Percentiles rank a stretch among this genome's conserved stretches.
These are phyloP conservation scores for Morpho helenor DNA, from an alignment of 2,888 invertebrate genomes.

Conservation along the genomic window DNA sequence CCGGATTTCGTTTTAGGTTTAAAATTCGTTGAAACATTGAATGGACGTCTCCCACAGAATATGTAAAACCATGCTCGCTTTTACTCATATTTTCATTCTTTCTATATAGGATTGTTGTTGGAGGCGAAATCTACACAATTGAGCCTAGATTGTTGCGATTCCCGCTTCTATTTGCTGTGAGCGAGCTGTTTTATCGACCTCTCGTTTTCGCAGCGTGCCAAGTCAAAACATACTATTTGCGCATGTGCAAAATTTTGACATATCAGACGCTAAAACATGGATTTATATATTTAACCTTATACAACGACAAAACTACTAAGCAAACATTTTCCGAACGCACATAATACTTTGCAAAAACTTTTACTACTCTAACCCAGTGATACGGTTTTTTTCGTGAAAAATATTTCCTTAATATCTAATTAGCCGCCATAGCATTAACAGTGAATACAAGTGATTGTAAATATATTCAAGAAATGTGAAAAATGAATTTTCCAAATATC, in stretches of 20 bases:
- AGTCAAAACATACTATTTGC: slow-evolving; percentile 50
- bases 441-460: slow-evolving; percentile 19
- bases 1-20: too few relatives aligned
- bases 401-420: slow-evolving; percentile 25
- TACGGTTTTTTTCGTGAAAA: slow-evolving; percentile 2
- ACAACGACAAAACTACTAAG: slow-evolving; percentile 30
- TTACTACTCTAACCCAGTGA: neutral
- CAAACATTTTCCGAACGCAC: slow-evolving; percentile 15
- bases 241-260: slow-evolving; percentile 63
- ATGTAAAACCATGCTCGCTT: too few relatives aligned
- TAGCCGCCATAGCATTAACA: slow-evolving; percentile 50
- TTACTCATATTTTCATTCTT: too few relatives aligned
- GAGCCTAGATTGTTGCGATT: too few relatives aligned
- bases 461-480: slow-evolving; percentile 15
- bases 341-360: slow-evolving; percentile 8
- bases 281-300: slow-evolving; percentile 25
- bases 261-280: slow-evolving; percentile 45
- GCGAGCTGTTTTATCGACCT: slow-evolving; percentile 59
- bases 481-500: slow-evolving; percentile 8
- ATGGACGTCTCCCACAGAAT: too few relatives aligned
- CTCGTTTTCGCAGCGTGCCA: slow-evolving; percentile 42
- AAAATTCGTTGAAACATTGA: too few relatives aligned
- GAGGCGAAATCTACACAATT: too few relatives aligned
- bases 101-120: too few relatives aligned
- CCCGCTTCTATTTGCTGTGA: too few relatives aligned